Base-by-base conservation (phyloP, 2,888 invertebrate genomes). In the Seladonia tumulorum region DNA sequence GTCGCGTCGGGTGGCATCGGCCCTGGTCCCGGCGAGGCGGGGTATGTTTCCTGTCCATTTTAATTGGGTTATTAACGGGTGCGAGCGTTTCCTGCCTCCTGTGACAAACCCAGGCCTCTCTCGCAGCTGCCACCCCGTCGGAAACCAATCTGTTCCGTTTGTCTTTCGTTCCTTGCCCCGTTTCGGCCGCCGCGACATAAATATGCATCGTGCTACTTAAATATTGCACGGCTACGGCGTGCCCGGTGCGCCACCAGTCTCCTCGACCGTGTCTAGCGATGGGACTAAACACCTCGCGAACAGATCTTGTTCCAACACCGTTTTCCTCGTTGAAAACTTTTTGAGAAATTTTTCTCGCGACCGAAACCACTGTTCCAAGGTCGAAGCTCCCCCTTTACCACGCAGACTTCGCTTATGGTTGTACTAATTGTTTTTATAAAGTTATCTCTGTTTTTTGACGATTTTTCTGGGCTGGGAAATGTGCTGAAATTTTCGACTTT, bases 121-220 rank as follows among this genome's bases (percentile, higher is more conserved):
- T 84, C 85, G 91, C 93, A 92, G 93, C 93, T 92, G 93, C 87
- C 90, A 81, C 87, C 87, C 90, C 89, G 90, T 90, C 92, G 93
- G 93, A 92, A 92, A 93, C 92, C 93, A 93, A 93, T 93, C 93
- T 92, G 93, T 93, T 93, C 89, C 92, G 88, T 93, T 92, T 92
- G 91, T 92, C 90, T 92, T 90, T 85, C 87, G 85, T 79, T 86
- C 83, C 80, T 74, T 71, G 75, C 74, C 49, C 49, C 79, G 75
- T 82, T 76, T 77, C 83, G 82, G 49, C 47, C 45, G 79, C 47
- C 76, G 5, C 42, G 74, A 35, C 87, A 92, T 92, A 90, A 92
- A 92, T 92, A 91, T 92, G 91, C 91, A 92, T 90, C 80, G 88
- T 42, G 90, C 89, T 80, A 83, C 83, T 88, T 88, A 86, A 89